Evolutionary conservation across 1,140 invertebrate genomes (phyloP).

Genomic region (Zaprionus taronus): DNA sequence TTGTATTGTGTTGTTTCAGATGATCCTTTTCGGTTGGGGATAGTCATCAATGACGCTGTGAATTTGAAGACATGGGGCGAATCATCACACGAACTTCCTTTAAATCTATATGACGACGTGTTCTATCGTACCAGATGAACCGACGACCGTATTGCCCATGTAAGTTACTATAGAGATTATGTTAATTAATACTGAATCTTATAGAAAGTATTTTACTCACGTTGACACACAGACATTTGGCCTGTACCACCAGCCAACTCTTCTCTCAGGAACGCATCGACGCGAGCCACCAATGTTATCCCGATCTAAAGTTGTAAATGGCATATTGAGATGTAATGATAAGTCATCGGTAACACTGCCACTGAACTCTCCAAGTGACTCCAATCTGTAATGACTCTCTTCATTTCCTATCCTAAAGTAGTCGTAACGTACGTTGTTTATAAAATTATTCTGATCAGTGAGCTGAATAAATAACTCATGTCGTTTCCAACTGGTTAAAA

Average conservation of each 20-base stretch:
- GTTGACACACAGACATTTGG: fast-evolving
- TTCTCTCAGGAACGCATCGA: background rate
- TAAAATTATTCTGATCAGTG: fast-evolving
- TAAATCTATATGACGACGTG: fast-evolving
- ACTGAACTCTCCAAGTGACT: background rate
- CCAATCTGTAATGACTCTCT: background rate
- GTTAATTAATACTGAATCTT: background rate
- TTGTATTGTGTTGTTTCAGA: too few relatives aligned
- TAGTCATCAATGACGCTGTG: background rate
- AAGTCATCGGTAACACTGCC: background rate
- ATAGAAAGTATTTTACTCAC: background rate
- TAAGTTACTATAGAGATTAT: background rate
- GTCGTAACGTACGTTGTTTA: background rate
- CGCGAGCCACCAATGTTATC: too few relatives aligned
- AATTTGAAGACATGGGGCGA: background rate
- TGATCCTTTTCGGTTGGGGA: too few relatives aligned
- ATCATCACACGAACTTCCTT: background rate
- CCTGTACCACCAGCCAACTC: constrained; percentile 17
- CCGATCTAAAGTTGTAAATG: constrained; percentile 13
- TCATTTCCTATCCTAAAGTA: constrained; percentile 11
- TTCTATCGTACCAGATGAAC: background rate
- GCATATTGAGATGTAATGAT: fast-evolving
- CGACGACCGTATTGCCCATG: background rate
- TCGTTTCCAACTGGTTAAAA: background rate
- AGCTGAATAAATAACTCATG: background rate